phyloP scores from a whole-genome alignment of 2,888 invertebrate species.

The Patella depressa region DNA sequence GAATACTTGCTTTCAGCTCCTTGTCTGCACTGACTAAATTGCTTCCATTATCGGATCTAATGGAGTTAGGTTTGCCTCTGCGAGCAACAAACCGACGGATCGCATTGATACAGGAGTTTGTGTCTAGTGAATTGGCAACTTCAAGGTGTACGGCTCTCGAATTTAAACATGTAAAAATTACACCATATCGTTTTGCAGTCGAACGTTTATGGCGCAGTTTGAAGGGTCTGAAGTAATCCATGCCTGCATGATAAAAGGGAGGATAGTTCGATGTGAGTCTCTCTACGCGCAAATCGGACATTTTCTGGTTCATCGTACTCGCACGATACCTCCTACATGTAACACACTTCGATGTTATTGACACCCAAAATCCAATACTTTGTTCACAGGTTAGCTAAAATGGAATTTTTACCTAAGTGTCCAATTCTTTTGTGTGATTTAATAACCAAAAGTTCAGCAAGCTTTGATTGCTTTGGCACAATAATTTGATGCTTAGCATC shows the following conservation, averaged over 20 bases:
- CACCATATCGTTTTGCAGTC: constrained; percentile 32
- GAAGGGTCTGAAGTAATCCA: constrained; percentile 34
- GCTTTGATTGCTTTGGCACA: constrained; percentile 15
- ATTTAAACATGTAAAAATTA: constrained; percentile 34
- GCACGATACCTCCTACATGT: constrained; percentile 4
- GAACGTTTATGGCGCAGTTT: constrained; percentile 24
- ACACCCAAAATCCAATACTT: constrained; percentile 20
- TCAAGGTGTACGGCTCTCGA: constrained; percentile 34
- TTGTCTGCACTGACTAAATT: constrained; percentile 34
- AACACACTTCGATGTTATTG: constrained; percentile 6
- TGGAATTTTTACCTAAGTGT: constrained; percentile 12
- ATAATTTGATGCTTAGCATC: constrained; percentile 21
- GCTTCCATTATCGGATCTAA: constrained; percentile 32
- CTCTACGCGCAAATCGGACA: not conserved
- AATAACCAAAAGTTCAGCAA: constrained; percentile 17
- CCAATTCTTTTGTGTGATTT: not conserved
- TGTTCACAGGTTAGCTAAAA: constrained; percentile 1
- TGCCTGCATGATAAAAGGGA: not conserved
- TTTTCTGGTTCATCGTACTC: not conserved
- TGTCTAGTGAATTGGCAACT: constrained; percentile 25
- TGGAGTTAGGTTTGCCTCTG: constrained; percentile 18
- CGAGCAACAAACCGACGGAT: constrained; percentile 29
- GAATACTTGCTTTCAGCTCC: constrained; percentile 30
- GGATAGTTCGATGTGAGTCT: not conserved
- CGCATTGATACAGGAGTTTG: constrained; percentile 28